Conservation (phyloP, 2,888 invertebrate species). For the Ptychoptera albimana region DNA sequence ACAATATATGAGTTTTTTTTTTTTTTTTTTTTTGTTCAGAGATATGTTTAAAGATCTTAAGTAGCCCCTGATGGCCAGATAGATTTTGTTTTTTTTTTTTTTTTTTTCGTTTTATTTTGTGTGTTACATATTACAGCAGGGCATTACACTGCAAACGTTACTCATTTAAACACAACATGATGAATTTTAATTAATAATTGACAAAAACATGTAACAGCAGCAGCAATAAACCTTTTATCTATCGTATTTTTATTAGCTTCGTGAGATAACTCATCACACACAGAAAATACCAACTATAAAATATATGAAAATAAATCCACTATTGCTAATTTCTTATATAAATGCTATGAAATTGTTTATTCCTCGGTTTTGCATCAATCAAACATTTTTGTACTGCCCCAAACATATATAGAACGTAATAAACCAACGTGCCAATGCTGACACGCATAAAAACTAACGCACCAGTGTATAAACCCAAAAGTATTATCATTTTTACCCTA, state of each 20-base stretch:
- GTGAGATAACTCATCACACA: too few relatives aligned
- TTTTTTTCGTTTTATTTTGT: too few relatives aligned
- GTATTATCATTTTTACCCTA: neutral
- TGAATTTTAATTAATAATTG: too few relatives aligned
- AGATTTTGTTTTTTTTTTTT: neutral
- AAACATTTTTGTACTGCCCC: too few relatives aligned
- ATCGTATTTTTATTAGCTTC: too few relatives aligned
- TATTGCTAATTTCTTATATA: neutral
- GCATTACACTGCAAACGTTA: neutral
- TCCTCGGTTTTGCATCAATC: too few relatives aligned
- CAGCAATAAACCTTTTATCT: too few relatives aligned
- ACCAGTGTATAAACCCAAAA: neutral
- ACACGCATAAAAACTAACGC: too few relatives aligned
- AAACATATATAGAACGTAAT: too few relatives aligned
- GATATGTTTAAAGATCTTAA: neutral
- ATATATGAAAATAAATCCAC: neutral
- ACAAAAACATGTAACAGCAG: too few relatives aligned
- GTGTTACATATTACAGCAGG: neutral
- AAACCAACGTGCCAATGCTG: too few relatives aligned
- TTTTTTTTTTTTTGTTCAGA: neutral
- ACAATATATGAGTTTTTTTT: neutral
- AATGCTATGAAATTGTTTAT: neutral
- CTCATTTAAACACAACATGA: neutral
- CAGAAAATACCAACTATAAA: too few relatives aligned
- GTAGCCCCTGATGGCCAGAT: constrained; percentile 3